A percentile compares a stretch with the other conserved stretches of the same genome.
Conservation (phyloP, 2,113 vertebrate species). For the Calidris pugnax region DNA sequence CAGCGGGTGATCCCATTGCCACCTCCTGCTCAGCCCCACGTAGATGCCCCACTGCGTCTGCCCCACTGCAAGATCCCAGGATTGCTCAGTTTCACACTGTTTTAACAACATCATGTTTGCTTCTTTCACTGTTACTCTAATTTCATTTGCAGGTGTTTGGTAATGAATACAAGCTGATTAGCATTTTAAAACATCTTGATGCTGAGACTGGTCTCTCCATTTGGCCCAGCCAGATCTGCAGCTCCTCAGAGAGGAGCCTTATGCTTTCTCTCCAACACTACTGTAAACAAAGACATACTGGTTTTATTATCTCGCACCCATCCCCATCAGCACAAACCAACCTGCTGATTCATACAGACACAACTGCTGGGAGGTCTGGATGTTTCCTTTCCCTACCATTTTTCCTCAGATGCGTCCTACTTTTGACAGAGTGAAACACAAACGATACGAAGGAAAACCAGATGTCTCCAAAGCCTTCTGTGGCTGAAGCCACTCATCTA, state of each 20-base stretch:
- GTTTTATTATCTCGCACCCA: not conserved
- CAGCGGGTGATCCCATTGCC: not conserved
- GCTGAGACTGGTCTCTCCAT: slow-evolving; percentile 10
- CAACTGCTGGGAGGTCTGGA: not conserved
- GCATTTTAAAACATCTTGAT: not conserved
- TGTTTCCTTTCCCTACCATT: not conserved
- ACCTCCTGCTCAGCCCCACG: not conserved
- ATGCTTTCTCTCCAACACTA: not conserved
- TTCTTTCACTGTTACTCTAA: no score
- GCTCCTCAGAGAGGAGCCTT: slow-evolving; percentile 35
- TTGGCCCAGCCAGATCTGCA: slow-evolving; percentile 36
- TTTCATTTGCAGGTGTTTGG: no score
- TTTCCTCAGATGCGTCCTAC: not conserved
- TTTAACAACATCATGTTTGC: not conserved
- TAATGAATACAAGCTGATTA: no score
- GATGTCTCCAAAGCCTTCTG: not conserved
- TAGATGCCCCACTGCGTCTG: not conserved
- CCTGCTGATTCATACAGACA: not conserved
- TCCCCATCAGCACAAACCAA: not conserved
- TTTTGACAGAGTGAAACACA: slow-evolving; percentile 18
- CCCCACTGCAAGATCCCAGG: not conserved
- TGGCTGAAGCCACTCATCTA: not conserved
- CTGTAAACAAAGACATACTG: not conserved
- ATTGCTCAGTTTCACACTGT: not conserved
- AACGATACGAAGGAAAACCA: not conserved